Evolutionary conservation across 1,140 invertebrate species (phyloP).

Genomic region (Orchestia grillus): DNA sequence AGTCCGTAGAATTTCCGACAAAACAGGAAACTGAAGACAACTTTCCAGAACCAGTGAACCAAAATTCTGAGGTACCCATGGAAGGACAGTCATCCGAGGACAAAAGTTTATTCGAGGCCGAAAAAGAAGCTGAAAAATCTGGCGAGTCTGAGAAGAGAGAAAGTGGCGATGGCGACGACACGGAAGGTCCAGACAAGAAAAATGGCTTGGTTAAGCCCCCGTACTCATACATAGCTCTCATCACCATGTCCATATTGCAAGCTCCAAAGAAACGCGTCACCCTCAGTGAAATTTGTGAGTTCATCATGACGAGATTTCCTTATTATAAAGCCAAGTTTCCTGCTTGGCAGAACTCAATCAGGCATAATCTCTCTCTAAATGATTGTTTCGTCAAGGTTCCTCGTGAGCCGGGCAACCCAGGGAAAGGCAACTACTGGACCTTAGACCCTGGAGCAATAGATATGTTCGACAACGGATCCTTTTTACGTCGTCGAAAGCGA

Average conservation of each 20-base stretch:
- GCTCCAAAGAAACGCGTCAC: slow-evolving; percentile 96
- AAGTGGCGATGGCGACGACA: slow-evolving; percentile 61
- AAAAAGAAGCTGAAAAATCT: background rate
- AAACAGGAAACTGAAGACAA: slow-evolving; percentile 8
- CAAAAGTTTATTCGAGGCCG: background rate
- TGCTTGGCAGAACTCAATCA: slow-evolving; percentile 96
- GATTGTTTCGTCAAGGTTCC: slow-evolving; percentile 99
- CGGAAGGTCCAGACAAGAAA: slow-evolving; percentile 59
- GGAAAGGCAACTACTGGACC: slow-evolving; percentile 99
- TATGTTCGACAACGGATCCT: slow-evolving; percentile 99
- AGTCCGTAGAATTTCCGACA: background rate
- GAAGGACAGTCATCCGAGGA: slow-evolving; percentile 30
- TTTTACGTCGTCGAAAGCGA: slow-evolving; percentile 92
- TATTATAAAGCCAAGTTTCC: slow-evolving; percentile 97
- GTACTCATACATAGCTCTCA: slow-evolving; percentile 97
- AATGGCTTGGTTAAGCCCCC: slow-evolving; percentile 87
- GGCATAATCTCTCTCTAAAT: slow-evolving; percentile 97
- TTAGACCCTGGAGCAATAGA: slow-evolving; percentile 96
- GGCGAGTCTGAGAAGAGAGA: slow-evolving; percentile 56
- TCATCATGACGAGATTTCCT: slow-evolving; percentile 98
- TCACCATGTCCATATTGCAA: slow-evolving; percentile 98
- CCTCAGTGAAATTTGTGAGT: slow-evolving; percentile 97
- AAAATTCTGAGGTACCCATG: background rate
- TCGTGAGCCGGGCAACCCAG: slow-evolving; percentile 96
- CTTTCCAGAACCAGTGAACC: background rate